Evolutionary conservation across 2,797 vertebrate genomes (phyloP).

Genomic region (Sebastes nivosus): DNA sequence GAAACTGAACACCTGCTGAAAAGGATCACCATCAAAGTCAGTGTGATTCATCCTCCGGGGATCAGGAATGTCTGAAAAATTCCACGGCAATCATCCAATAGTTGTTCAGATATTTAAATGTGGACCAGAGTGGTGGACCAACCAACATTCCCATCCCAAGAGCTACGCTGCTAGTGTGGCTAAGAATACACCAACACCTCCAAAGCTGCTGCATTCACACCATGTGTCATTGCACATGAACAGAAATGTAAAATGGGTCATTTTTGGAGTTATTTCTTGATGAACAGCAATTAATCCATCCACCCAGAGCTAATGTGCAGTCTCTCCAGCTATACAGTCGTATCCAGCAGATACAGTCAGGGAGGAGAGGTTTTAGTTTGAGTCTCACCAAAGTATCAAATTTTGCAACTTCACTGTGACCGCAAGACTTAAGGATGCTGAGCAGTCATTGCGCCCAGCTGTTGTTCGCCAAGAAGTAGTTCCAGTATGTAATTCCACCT

Average conservation of each 20-base stretch:
- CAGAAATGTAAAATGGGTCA: background rate
- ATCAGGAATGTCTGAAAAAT: background rate
- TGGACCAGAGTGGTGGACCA: background rate
- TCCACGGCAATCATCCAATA: background rate
- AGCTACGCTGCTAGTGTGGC: no score
- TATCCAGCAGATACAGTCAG: background rate
- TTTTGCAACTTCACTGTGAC: background rate
- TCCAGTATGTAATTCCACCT: background rate
- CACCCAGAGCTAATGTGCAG: background rate
- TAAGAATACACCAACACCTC: background rate
- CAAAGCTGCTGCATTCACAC: background rate
- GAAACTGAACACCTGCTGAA: background rate
- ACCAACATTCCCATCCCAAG: no score
- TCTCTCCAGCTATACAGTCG: background rate
- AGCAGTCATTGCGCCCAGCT: background rate
- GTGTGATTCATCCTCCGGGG: no score
- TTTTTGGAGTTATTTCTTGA: background rate
- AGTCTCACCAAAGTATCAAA: background rate
- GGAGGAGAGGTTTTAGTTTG: background rate
- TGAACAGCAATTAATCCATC: background rate
- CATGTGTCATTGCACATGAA: background rate
- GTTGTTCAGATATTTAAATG: background rate
- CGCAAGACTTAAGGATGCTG: background rate
- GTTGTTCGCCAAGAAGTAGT: background rate
- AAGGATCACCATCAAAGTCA: background rate